Base-by-base conservation (phyloP, 2,888 invertebrate genomes). In the Pandemis cinnamomeana region DNA sequence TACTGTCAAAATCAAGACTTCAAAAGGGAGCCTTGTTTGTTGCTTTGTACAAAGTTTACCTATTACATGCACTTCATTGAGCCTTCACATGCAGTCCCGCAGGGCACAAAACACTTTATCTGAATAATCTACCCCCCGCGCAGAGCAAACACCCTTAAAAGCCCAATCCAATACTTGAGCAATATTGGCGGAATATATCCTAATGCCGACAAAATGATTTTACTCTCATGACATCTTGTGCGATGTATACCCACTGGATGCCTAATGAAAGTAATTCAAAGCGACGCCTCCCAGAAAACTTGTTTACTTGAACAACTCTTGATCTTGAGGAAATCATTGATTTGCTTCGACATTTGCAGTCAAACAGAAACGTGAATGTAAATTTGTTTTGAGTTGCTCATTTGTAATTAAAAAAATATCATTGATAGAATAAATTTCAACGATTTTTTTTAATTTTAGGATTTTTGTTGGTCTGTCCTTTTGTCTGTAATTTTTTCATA, bases 71-170 rank as follows among this genome's bases (percentile, higher is more conserved):
- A 64, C 69, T 64, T 58, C 41, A 69, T 69, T 58, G 55, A 41
- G 20, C 42, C 58, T 46, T 67, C 53, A 63, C 71, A 69, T 75
- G 74, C 75, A 73, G 48, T 70, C 27, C 75, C 60, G 63, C 77
- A 53, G 75, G 77, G 53, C 36, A n/a, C 67, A 48, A 10, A 67
- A 44, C 67, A 71, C 71, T 68, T 64, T 68, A 61, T 71, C 67
- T 75, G 67, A 72, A 75, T 76, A 76, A 76, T 76, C 71, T 68
- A 70, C 73, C 73, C 73, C 73, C 72, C 61, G 63, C 67, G 15
- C 20, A 8, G 70, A 67, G 69, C 63, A 66, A 73, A 66, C 41
- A 53, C 44, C 60, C 64, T 42, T 69, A 64, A 60, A 63, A 69
- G 63, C 64, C 55, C 63, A 73, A 64, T 44, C 58, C 51, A 44